These are phyloP conservation scores for Meloidogyne chitwoodi DNA, from an alignment of 1,140 invertebrate genomes.

Conservation along the genomic window DNA sequence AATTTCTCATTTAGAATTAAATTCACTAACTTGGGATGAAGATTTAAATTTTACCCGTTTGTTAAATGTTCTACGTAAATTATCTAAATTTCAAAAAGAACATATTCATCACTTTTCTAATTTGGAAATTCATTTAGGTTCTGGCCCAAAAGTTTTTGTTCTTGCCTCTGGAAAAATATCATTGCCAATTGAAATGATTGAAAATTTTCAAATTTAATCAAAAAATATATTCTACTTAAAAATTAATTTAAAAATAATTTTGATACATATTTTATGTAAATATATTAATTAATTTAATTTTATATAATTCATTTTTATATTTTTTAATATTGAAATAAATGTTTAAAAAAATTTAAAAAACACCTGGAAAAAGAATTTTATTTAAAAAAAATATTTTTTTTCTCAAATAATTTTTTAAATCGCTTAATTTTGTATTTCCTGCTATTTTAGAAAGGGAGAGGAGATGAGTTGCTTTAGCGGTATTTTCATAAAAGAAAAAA, in stretches of 20 bases:
- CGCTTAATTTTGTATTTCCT: background rate
- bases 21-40: conserved; percentile 31
- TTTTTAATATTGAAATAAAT: no score
- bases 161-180: conserved; percentile 32
- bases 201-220: conserved; percentile 5
- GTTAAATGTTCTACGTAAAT: conserved; percentile 6
- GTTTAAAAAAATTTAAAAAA: background rate
- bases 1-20: conserved; percentile 11
- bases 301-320: no score
- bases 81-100: conserved; percentile 13
- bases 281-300: no score
- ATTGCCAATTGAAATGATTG: conserved; percentile 24
- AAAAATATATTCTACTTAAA: background rate
- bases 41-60: conserved; percentile 17
- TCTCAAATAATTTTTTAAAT: background rate
- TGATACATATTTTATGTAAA: no score
- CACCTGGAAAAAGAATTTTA: background rate
- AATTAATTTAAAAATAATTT: background rate
- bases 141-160: conserved; percentile 32
- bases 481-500: background rate
- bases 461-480: background rate
- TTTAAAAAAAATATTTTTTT: background rate
- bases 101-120: conserved; percentile 1
- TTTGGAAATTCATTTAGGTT: conserved; percentile 30
- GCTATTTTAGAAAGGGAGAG: background rate